These are phyloP conservation scores for Neotoma lepida DNA, from an alignment of 2,113 vertebrate genomes.

Conservation along the genomic window DNA sequence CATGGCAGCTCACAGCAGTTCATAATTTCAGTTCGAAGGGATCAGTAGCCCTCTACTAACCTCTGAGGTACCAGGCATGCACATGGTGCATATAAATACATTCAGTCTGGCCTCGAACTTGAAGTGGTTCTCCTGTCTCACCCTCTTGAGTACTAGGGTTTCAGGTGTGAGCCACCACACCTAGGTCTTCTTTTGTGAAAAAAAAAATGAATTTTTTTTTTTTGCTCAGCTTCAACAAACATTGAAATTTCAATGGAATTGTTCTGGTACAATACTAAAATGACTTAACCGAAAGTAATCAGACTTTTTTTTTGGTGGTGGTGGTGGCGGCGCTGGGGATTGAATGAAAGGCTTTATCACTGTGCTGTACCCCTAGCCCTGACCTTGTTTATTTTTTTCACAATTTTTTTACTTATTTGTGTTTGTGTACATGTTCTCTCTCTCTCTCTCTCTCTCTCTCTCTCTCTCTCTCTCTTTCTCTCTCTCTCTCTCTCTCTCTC, in stretches of 20 bases:
- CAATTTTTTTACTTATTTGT: neutral
- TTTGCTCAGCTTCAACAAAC: slow-evolving; percentile 20
- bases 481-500: neutral
- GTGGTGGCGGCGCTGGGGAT: neutral
- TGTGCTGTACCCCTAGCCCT: neutral
- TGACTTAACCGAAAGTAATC: neutral
- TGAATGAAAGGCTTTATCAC: neutral
- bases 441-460: neutral
- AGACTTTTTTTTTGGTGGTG: neutral
- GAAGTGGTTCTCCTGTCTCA: neutral
- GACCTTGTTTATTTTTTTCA: neutral
- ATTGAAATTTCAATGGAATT: slow-evolving; percentile 26
- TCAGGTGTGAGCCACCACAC: neutral
- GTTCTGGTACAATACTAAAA: slow-evolving; percentile 44
- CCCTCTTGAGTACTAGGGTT: neutral
- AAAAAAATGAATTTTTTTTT: neutral
- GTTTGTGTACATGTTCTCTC: neutral
- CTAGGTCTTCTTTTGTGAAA: neutral
- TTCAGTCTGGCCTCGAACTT: neutral
- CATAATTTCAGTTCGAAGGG: neutral
- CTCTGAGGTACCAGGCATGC: neutral
- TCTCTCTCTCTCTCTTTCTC: neutral
- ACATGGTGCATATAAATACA: neutral
- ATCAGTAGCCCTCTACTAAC: neutral
- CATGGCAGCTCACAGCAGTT: neutral